Conservation (phyloP, 2,888 invertebrate species). For the Ceriagrion tenellum region DNA sequence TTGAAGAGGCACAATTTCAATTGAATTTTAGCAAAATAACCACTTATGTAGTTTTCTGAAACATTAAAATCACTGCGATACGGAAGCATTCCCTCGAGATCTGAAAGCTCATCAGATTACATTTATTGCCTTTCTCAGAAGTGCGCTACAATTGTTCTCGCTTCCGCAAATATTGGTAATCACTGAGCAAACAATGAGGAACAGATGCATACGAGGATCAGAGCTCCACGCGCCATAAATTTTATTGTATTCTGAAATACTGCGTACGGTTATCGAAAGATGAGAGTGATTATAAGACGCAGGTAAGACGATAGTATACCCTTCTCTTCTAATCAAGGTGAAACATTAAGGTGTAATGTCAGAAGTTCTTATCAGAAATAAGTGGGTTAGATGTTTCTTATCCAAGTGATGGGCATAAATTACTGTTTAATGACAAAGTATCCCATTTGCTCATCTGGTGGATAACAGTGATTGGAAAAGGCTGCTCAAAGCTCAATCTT, state of each 20-base stretch:
- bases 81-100: background rate
- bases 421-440: background rate
- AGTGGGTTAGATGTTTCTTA: too few relatives aligned
- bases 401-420: too few relatives aligned
- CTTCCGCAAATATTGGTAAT: background rate
- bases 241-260: background rate
- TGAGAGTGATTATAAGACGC: background rate
- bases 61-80: background rate
- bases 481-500: too few relatives aligned
- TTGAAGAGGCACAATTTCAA: too few relatives aligned
- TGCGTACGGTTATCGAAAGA: background rate
- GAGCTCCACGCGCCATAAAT: background rate
- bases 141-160: background rate
- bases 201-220: background rate
- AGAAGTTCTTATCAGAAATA: too few relatives aligned
- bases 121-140: background rate
- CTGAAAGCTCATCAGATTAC: background rate
- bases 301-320: background rate
- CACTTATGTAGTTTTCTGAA: too few relatives aligned
- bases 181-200: background rate
- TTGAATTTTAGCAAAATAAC: too few relatives aligned
- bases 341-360: background rate
- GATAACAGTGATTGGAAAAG: too few relatives aligned
- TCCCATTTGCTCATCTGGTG: background rate
- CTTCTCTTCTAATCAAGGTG: background rate